These are phyloP conservation scores for Synergus laeviventris DNA, from an alignment of 2,888 invertebrate species.

Conservation along the genomic window DNA sequence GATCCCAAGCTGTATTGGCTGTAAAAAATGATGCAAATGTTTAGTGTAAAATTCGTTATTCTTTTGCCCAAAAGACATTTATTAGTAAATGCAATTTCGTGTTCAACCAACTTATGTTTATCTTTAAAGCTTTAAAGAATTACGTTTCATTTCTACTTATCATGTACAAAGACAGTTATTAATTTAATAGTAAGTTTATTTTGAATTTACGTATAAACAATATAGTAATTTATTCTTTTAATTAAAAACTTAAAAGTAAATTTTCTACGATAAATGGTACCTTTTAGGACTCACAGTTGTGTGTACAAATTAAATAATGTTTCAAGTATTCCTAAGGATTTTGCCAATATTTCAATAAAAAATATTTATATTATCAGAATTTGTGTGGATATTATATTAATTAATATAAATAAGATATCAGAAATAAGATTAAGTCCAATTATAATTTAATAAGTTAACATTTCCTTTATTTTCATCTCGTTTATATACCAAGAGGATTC, in stretches of 20 bases:
- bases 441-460: slow-evolving; percentile 51
- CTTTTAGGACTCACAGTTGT: not conserved
- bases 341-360: slow-evolving; percentile 11
- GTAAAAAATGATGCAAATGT: slow-evolving; percentile 71
- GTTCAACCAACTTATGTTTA: not conserved
- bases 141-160: not conserved
- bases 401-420: too few relatives aligned
- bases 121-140: not conserved
- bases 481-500: slow-evolving; percentile 53
- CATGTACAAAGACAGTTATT: not conserved
- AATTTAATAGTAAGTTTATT: slow-evolving; percentile 4
- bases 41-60: slow-evolving; percentile 52
- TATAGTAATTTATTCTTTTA: slow-evolving; percentile 14
- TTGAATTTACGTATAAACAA: not conserved
- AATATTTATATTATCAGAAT: slow-evolving; percentile 1
- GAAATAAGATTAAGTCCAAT: slow-evolving; percentile 2
- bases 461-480: slow-evolving; percentile 55
- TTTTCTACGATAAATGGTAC: slow-evolving; percentile 23
- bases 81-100: not conserved
- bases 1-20: slow-evolving; percentile 86
- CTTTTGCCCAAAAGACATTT: not conserved
- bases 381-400: not conserved
- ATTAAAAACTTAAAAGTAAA: not conserved
- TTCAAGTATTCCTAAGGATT: slow-evolving; percentile 3
- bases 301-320: slow-evolving; percentile 21